Evolutionary conservation across 2,797 vertebrate genomes (phyloP).

Genomic region (Aldrovandia affinis): DNA sequence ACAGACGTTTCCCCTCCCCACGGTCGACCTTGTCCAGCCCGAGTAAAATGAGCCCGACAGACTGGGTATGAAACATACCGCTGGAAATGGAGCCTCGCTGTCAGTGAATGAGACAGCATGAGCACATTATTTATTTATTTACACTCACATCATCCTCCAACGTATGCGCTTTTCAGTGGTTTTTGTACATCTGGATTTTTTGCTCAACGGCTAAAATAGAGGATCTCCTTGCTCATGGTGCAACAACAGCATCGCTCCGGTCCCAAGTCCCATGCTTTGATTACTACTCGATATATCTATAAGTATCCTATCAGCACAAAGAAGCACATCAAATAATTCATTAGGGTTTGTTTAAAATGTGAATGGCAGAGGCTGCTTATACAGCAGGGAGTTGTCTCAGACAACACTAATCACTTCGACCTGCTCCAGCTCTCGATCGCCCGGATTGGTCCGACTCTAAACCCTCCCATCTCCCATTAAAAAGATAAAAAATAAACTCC

Average conservation of each 20-base stretch:
- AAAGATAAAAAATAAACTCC: neutral
- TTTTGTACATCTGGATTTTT: neutral
- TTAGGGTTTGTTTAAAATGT: neutral
- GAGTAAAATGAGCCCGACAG: neutral
- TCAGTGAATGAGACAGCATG: neutral
- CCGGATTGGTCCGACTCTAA: neutral
- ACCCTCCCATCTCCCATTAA: neutral
- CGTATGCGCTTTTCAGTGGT: neutral
- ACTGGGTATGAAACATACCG: neutral
- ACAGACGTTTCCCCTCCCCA: neutral
- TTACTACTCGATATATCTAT: neutral
- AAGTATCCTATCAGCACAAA: neutral
- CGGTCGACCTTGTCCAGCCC: neutral
- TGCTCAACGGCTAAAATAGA: neutral
- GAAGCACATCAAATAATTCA: neutral
- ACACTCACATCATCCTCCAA: neutral
- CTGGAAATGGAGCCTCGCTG: neutral
- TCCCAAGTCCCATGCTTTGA: neutral
- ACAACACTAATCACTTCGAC: neutral
- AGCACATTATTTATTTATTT: neutral
- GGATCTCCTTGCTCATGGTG: neutral
- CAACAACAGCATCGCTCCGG: neutral
- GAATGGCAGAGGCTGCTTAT: neutral
- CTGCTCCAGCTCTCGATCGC: neutral
- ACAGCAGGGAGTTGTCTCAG: neutral